phyloP scores from a whole-genome alignment of 2,797 vertebrate genomes.

The Masticophis lateralis region DNA sequence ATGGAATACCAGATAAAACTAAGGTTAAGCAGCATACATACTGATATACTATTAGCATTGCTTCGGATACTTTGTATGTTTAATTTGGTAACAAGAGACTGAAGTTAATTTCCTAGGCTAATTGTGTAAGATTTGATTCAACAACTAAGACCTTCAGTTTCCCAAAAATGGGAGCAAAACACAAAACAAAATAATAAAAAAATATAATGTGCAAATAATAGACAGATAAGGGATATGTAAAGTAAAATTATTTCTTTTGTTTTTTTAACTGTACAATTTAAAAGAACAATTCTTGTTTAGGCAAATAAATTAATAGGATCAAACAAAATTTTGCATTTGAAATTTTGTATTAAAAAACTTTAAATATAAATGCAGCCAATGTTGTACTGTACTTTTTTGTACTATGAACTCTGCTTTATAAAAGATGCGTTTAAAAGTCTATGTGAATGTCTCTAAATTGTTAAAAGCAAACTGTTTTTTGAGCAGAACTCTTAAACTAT shows the following conservation, averaged over 20 bases:
- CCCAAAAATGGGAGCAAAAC: not conserved
- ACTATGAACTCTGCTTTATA: not conserved
- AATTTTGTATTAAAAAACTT: not conserved
- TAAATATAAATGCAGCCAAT: not conserved
- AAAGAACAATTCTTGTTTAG: not conserved
- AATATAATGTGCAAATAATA: not conserved
- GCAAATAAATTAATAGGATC: not conserved
- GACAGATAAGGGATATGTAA: not conserved
- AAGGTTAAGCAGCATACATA: not conserved
- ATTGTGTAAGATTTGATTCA: not conserved
- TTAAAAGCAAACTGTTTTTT: not conserved
- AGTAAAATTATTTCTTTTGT: not conserved
- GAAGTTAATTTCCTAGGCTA: not conserved
- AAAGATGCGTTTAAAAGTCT: not conserved
- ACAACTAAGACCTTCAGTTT: not conserved
- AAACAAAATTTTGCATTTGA: not conserved
- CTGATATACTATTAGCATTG: not conserved
- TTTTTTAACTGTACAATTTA: not conserved
- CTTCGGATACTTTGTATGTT: not conserved
- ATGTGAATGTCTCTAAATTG: not conserved
- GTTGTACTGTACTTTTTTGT: not conserved
- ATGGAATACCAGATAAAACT: not conserved
- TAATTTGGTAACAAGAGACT: not conserved
- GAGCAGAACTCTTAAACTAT: not conserved
- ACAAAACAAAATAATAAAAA: not conserved